Percentiles rank a stretch among this genome's conserved stretches.
phyloP scores from a whole-genome alignment of 2,888 invertebrate genomes.

The Saturnia japonica region DNA sequence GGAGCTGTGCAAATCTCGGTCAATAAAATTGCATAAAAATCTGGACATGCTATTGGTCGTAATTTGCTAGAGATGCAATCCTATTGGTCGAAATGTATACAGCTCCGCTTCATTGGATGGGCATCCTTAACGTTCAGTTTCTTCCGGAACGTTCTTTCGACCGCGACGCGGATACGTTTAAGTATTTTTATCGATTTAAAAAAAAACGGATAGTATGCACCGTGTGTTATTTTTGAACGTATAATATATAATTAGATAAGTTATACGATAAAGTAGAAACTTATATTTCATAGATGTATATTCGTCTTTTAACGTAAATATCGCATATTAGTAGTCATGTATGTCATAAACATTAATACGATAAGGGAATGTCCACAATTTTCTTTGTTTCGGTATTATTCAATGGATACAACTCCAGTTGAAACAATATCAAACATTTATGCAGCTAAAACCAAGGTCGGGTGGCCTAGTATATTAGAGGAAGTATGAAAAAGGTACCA shows the following conservation, averaged over 20 bases:
- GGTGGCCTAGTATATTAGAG: no score
- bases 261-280: background rate
- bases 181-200: background rate
- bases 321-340: background rate
- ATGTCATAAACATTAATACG: background rate
- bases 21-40: no score
- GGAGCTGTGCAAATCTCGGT: no score
- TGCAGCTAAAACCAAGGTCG: background rate
- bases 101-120: no score
- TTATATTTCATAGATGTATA: conserved; percentile 2
- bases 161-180: background rate
- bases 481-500: no score
- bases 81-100: no score
- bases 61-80: no score
- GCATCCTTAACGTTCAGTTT: background rate
- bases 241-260: conserved; percentile 11
- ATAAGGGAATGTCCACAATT: background rate
- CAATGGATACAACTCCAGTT: no score
- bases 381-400: background rate
- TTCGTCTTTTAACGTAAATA: background rate
- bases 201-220: conserved; percentile 8
- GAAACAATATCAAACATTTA: no score
- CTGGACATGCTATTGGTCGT: no score
- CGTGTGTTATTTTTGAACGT: conserved; percentile 22
- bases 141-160: background rate